These are phyloP conservation scores for Drosophila nr. perissopoda DNA, from an alignment of 2,888 invertebrate species.

Conservation along the genomic window DNA sequence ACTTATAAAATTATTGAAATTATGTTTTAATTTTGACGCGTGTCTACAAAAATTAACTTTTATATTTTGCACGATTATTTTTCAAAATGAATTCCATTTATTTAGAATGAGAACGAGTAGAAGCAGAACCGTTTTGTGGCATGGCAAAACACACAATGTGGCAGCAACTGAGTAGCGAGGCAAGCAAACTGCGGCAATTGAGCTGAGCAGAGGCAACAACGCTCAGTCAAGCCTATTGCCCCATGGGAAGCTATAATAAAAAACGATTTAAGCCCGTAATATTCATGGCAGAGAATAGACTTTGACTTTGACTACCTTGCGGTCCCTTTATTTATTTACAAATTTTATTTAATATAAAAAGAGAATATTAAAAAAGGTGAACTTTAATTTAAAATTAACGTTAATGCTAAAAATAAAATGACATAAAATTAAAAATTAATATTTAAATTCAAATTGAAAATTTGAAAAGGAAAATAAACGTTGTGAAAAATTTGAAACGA, in stretches of 20 bases:
- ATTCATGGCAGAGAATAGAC: not conserved
- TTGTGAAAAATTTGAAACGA: no score
- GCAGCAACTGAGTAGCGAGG: not conserved
- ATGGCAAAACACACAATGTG: not conserved
- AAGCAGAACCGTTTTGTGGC: not conserved
- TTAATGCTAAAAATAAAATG: not conserved
- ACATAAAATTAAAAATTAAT: not conserved
- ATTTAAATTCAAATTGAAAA: no score
- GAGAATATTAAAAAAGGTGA: no score
- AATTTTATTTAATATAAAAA: not conserved
- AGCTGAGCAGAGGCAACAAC: not conserved
- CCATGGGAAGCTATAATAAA: not conserved
- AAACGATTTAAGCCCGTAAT: not conserved
- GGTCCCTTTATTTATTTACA: not conserved
- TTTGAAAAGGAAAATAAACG: fast-evolving
- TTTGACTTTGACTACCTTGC: not conserved
- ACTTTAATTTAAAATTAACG: not conserved
- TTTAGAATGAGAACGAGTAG: not conserved
- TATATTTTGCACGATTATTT: not conserved
- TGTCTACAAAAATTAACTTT: not conserved
- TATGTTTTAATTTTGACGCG: not conserved
- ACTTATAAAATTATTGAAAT: not conserved
- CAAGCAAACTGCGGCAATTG: not conserved
- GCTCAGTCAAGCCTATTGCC: not conserved
- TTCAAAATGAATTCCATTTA: not conserved